Evolutionary conservation across 2,113 vertebrate species (phyloP).

Genomic region (Ovis canadensis): DNA sequence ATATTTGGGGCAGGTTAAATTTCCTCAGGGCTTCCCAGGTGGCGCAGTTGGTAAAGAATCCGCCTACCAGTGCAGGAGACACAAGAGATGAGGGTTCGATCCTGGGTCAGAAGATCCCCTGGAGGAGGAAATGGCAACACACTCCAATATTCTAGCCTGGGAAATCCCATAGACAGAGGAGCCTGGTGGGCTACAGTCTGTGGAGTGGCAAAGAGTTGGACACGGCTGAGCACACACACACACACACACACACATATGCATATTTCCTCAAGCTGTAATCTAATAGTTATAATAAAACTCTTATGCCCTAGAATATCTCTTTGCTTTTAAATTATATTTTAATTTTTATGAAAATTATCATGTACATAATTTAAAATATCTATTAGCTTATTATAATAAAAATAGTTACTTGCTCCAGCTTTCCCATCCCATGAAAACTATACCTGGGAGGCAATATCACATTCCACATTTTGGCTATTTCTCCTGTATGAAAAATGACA

Average conservation of each 20-base stretch:
- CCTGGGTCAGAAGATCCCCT: neutral
- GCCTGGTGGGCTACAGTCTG: neutral
- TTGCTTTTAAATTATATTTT: neutral
- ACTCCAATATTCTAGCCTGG: neutral
- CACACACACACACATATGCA: fast-evolving
- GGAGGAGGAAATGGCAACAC: neutral
- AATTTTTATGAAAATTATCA: neutral
- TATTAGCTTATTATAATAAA: neutral
- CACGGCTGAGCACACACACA: fast-evolving
- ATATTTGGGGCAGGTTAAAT: neutral
- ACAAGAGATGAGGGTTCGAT: neutral
- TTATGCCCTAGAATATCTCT: neutral
- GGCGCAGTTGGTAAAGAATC: neutral
- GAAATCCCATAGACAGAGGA: neutral
- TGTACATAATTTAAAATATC: neutral
- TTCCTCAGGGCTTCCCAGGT: neutral
- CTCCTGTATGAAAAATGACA: neutral
- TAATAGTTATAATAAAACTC: neutral
- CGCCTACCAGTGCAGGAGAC: neutral
- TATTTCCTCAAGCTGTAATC: neutral
- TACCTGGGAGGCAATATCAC: neutral
- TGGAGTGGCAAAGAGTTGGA: neutral
- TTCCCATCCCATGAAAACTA: neutral
- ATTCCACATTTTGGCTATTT: neutral
- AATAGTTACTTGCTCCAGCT: neutral